Evolutionary conservation across 1,140 invertebrate genomes (phyloP).

Genomic region (Belonocnema kinseyi): DNA sequence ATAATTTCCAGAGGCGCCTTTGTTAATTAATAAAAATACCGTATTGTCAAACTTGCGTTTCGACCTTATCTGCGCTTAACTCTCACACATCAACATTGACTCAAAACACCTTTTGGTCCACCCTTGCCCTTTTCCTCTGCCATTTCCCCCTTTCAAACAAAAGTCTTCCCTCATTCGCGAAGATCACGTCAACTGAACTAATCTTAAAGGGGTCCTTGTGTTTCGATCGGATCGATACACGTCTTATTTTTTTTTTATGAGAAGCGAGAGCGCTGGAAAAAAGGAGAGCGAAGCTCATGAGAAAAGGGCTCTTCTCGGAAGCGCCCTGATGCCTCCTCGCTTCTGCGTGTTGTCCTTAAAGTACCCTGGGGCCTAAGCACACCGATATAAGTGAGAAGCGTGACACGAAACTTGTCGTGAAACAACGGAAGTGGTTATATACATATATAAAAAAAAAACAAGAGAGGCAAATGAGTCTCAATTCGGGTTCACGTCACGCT

Average conservation of each 20-base stretch:
- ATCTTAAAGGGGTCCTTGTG: too few species aligned
- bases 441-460: constrained; percentile 20
- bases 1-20: not conserved
- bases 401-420: not conserved
- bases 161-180: not conserved
- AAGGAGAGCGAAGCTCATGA: not conserved
- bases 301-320: not conserved
- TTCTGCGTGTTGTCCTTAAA: constrained; percentile 21
- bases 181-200: too few species aligned
- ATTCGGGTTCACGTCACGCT: constrained; percentile 11
- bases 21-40: constrained; percentile 25
- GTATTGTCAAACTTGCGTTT: not conserved
- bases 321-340: constrained; percentile 25
- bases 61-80: not conserved
- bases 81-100: not conserved
- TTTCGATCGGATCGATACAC: too few species aligned
- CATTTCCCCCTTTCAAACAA: not conserved
- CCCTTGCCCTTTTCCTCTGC: not conserved
- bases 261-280: not conserved
- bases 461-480: constrained; percentile 4
- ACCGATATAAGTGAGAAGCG: not conserved
- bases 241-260: not conserved
- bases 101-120: not conserved
- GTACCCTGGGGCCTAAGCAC: constrained; percentile 26
- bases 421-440: constrained; percentile 10